Evolutionary conservation across 1,140 invertebrate species (phyloP).

Genomic region (Sweltsa coloradensis): DNA sequence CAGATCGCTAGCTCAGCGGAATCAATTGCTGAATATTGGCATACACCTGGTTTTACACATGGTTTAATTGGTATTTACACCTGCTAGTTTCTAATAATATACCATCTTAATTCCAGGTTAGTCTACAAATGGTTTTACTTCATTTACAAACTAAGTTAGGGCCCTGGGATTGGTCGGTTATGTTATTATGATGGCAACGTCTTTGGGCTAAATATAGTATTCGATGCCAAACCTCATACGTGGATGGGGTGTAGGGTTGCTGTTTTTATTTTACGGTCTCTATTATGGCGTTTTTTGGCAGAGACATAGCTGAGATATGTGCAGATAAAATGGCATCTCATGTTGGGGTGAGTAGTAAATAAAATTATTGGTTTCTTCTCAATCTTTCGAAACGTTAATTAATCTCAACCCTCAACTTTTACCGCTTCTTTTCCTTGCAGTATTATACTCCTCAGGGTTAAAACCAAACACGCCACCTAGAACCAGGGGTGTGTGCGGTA

Average conservation of each 20-base stretch:
- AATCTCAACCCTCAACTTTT: background rate
- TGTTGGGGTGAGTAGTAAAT: constrained; percentile 62
- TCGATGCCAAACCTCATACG: constrained; percentile 64
- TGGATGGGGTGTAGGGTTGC: constrained; percentile 87
- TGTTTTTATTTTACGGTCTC: constrained; percentile 92
- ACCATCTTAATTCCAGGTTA: constrained; percentile 60
- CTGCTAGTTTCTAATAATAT: constrained; percentile 8
- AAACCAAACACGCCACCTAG: constrained; percentile 84
- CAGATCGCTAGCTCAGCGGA: too few species aligned
- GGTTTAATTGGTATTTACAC: background rate
- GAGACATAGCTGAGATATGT: constrained; percentile 96
- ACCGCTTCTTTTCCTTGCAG: constrained; percentile 36
- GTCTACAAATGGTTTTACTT: constrained; percentile 99
- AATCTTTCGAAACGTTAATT: constrained; percentile 1
- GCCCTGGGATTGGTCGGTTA: constrained; percentile 90
- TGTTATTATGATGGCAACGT: constrained; percentile 78
- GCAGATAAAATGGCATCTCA: constrained; percentile 94
- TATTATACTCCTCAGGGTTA: constrained; percentile 81
- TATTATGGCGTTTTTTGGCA: constrained; percentile 95
- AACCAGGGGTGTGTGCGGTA: constrained; percentile 88
- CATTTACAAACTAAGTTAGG: constrained; percentile 90
- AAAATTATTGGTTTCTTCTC: background rate
- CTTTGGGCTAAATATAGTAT: constrained; percentile 83
- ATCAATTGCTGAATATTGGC: too few species aligned
- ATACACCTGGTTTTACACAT: background rate